phyloP scores from a whole-genome alignment of 2,888 invertebrate genomes.

The Phragmatobia fuliginosa region DNA sequence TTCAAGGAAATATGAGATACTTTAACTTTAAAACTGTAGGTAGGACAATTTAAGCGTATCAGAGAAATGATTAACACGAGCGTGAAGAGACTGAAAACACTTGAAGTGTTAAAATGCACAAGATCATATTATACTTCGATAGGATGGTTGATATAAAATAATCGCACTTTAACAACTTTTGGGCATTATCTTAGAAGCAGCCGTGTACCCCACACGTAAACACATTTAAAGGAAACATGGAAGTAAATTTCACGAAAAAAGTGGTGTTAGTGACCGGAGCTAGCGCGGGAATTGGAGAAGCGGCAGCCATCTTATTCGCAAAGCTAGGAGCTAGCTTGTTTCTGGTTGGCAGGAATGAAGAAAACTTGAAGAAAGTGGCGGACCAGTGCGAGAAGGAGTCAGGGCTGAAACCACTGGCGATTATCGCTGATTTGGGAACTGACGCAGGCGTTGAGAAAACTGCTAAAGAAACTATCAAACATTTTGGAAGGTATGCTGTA shows the following conservation, averaged over 20 bases:
- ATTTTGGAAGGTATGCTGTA: constrained; percentile 57
- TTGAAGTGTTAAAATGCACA: too few species aligned
- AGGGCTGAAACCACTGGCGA: constrained; percentile 46
- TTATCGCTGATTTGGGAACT: constrained; percentile 54
- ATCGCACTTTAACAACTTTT: background rate
- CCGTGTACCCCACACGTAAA: background rate
- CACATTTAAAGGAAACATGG: constrained; percentile 3
- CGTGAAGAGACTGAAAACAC: too few species aligned
- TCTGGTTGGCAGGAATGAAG: constrained; percentile 53
- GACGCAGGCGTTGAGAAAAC: constrained; percentile 41
- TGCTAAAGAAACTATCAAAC: constrained; percentile 53
- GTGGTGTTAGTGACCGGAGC: constrained; percentile 62
- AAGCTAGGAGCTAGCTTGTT: constrained; percentile 53
- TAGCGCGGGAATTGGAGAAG: constrained; percentile 59
- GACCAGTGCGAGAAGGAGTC: constrained; percentile 43
- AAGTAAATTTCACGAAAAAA: constrained; percentile 49
- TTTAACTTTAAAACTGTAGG: too few species aligned
- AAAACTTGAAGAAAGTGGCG: constrained; percentile 48
- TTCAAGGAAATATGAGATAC: too few species aligned
- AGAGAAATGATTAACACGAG: too few species aligned
- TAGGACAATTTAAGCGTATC: too few species aligned
- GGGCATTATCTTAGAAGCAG: background rate
- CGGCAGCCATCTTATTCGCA: constrained; percentile 56
- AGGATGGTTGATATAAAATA: background rate
- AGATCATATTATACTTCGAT: too few species aligned